Conservation (phyloP, 2,113 vertebrate species). For the Rattus rattus region DNA sequence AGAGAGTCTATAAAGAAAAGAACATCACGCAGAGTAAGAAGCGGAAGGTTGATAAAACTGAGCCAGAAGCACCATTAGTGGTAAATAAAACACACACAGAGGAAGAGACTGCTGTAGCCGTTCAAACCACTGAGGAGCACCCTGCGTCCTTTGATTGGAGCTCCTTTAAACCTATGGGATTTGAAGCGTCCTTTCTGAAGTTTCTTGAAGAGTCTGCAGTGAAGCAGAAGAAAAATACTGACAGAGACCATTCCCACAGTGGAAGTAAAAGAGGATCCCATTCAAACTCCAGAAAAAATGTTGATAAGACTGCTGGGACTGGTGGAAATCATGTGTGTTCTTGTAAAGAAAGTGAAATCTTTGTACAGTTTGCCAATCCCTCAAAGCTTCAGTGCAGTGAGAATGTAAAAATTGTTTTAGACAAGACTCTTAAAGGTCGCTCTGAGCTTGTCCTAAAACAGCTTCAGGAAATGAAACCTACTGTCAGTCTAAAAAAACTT, state of each 20-base stretch:
- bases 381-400: constrained; percentile 89
- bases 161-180: constrained; percentile 97
- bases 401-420: constrained; percentile 93
- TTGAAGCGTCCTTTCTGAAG: constrained; percentile 97
- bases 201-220: constrained; percentile 95
- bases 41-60: constrained; percentile 83
- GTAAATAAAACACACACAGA: constrained; percentile 81
- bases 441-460: constrained; percentile 91
- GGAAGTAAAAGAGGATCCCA: constrained; percentile 86
- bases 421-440: constrained; percentile 89
- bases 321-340: constrained; percentile 75
- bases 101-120: constrained; percentile 89
- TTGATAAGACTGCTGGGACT: constrained; percentile 78
- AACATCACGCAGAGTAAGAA: constrained; percentile 88
- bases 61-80: constrained; percentile 76
- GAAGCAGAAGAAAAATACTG: constrained; percentile 87
- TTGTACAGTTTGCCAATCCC: constrained; percentile 92
- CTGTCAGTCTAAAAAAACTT: constrained; percentile 90
- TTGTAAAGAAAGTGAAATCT: constrained; percentile 87
- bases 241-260: constrained; percentile 81
- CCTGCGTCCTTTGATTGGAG: constrained; percentile 90
- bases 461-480: constrained; percentile 96
- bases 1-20: constrained; percentile 91
- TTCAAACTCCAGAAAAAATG: constrained; percentile 81
- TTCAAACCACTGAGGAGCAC: constrained; percentile 86